phyloP scores from a whole-genome alignment of 2,888 invertebrate genomes.

The Eumerus sabulonum region DNA sequence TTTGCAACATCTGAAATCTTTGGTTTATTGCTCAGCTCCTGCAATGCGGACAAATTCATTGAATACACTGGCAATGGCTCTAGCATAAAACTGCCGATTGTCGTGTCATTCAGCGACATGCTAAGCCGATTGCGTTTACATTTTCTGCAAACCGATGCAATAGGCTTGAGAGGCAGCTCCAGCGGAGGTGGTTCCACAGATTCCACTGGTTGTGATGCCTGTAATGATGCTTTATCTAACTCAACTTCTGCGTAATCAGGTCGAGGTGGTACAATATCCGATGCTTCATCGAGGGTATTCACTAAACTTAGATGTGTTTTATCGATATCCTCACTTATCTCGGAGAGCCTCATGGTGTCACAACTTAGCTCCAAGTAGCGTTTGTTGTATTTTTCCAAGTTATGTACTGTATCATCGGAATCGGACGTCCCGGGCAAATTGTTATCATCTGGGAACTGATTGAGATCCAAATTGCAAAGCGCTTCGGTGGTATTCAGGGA shows the following conservation, averaged over 20 bases:
- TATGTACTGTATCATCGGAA: constrained; percentile 39
- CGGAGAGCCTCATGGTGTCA: constrained; percentile 24
- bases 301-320: constrained; percentile 58
- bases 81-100: constrained; percentile 49
- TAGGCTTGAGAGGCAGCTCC: not conserved
- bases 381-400: constrained; percentile 51
- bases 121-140: constrained; percentile 38
- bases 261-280: constrained; percentile 22
- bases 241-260: not conserved
- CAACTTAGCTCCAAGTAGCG: constrained; percentile 51
- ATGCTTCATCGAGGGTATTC: constrained; percentile 47
- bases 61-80: constrained; percentile 35
- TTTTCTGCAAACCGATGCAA: constrained; percentile 48
- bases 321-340: constrained; percentile 28
- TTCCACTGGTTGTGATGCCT: not conserved
- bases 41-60: constrained; percentile 27
- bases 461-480: constrained; percentile 29
- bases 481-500: constrained; percentile 42
- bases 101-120: constrained; percentile 49
- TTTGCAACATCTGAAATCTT: constrained; percentile 33
- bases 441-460: constrained; percentile 11
- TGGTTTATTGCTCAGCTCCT: constrained; percentile 29
- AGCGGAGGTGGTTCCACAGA: too few relatives aligned
- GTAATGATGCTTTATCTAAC: not conserved
- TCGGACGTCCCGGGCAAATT: constrained; percentile 33